Conservation (phyloP, 2,888 invertebrate species). For the Phalera bucephala region DNA sequence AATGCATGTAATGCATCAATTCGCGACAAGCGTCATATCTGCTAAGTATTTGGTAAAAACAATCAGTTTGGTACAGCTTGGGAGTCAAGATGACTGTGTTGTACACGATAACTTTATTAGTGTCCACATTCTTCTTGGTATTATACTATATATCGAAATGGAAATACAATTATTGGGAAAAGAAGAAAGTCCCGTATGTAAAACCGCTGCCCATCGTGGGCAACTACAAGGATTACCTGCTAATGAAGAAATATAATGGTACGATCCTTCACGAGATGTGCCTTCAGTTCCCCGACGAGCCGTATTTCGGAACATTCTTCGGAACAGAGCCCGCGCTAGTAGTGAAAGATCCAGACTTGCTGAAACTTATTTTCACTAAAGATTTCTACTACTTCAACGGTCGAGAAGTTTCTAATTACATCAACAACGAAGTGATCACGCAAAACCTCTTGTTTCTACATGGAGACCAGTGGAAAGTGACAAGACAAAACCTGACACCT, state of each 20-base stretch:
- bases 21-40: too few species aligned
- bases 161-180: constrained; percentile 47
- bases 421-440: constrained; percentile 36
- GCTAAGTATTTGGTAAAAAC: too few species aligned
- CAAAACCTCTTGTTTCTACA: constrained; percentile 44
- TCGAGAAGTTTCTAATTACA: constrained; percentile 44
- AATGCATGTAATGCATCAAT: too few species aligned
- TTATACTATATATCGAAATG: constrained; percentile 5
- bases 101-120: too few species aligned
- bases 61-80: too few species aligned
- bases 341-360: constrained; percentile 44
- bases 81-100: too few species aligned
- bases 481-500: constrained; percentile 52
- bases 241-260: constrained; percentile 31
- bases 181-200: constrained; percentile 36
- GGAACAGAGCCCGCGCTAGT: constrained; percentile 55
- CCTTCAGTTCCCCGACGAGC: constrained; percentile 35
- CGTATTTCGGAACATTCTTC: constrained; percentile 53
- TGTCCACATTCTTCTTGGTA: too few species aligned
- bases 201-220: constrained; percentile 46
- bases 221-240: constrained; percentile 44
- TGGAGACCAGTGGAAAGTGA: constrained; percentile 55
- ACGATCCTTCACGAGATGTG: constrained; percentile 38
- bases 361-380: constrained; percentile 45
- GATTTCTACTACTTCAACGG: constrained; percentile 54